phyloP scores from a whole-genome alignment of 2,888 invertebrate genomes.

The Lochmaea crataegi region DNA sequence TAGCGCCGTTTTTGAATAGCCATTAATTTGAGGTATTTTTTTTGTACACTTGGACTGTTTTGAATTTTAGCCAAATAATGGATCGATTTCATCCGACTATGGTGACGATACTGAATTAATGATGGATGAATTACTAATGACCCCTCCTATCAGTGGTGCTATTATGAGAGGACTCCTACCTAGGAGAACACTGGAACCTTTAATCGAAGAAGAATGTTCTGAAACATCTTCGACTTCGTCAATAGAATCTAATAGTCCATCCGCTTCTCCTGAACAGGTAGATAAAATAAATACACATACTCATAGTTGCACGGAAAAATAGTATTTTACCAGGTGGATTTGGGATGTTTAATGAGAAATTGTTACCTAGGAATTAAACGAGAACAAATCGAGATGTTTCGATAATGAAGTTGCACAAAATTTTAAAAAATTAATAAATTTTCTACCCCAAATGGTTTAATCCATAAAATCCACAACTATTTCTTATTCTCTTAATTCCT shows the following conservation, averaged over 20 bases:
- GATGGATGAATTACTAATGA: conserved; percentile 85
- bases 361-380: too few relatives aligned
- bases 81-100: conserved; percentile 71
- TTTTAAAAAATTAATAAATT: too few relatives aligned
- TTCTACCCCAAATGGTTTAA: too few relatives aligned
- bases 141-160: conserved; percentile 80
- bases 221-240: conserved; percentile 69
- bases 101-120: conserved; percentile 83
- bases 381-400: too few relatives aligned
- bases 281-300: conserved; percentile 48
- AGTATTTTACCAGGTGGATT: too few relatives aligned
- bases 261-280: conserved; percentile 65
- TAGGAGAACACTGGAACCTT: conserved; percentile 82
- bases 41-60: neutral
- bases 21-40: too few relatives aligned
- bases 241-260: conserved; percentile 54
- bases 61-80: conserved; percentile 56
- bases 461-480: too few relatives aligned
- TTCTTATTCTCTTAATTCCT: too few relatives aligned
- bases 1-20: too few relatives aligned
- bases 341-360: too few relatives aligned
- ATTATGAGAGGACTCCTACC: conserved; percentile 77
- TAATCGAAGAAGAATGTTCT: conserved; percentile 85
- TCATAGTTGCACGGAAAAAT: too few relatives aligned
- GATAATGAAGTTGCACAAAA: too few relatives aligned